Percentiles rank a stretch among this genome's conserved stretches.
phyloP scores from a whole-genome alignment of 2,113 vertebrate genomes.

The Balaeniceps rex region DNA sequence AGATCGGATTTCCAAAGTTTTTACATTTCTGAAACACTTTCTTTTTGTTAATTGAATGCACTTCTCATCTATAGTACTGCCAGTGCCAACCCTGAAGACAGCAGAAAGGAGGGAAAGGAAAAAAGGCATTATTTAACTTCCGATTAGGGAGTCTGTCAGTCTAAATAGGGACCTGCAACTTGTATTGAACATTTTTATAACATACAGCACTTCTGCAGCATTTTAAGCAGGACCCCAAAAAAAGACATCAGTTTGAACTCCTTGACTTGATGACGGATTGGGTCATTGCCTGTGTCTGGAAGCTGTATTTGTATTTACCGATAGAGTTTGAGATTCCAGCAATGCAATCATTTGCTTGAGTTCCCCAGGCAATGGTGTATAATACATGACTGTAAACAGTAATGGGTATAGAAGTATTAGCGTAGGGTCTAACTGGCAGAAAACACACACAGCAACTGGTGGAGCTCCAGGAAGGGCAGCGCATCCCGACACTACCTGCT shows the following conservation, averaged over 20 bases:
- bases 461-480: not conserved
- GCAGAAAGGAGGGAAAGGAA: not conserved
- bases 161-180: not conserved
- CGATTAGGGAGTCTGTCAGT: not conserved
- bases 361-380: slow-evolving; percentile 19
- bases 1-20: not conserved
- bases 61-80: not conserved
- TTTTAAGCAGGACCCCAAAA: not conserved
- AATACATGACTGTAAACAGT: not conserved
- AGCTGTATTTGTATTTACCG: slow-evolving; percentile 7
- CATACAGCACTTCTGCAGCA: not conserved
- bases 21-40: not conserved
- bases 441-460: not conserved
- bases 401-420: not conserved
- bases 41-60: not conserved
- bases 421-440: not conserved
- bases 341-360: slow-evolving; percentile 52
- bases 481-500: not conserved
- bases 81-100: not conserved
- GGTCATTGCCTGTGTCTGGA: slow-evolving; percentile 15
- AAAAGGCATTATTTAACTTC: not conserved
- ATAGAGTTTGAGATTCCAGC: not conserved
- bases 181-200: not conserved
- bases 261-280: not conserved
- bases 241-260: not conserved